These are phyloP conservation scores for Drosophila dives DNA, from an alignment of 2,888 invertebrate genomes.

Conservation along the genomic window DNA sequence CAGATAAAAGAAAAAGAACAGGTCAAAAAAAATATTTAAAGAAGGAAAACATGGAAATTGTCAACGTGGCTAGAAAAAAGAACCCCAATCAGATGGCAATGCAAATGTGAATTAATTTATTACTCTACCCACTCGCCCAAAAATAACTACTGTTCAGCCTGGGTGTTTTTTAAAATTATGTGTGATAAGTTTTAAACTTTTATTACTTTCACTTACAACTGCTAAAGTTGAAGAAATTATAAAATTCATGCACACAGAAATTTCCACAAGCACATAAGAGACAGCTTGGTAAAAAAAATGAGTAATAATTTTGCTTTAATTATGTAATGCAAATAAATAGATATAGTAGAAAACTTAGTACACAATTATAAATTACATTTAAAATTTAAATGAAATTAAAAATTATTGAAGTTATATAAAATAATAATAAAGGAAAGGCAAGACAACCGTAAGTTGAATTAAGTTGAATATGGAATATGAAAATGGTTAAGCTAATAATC, in stretches of 20 bases:
- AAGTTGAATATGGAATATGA: background rate
- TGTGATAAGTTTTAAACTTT: background rate
- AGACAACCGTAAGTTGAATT: background rate
- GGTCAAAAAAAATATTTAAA: background rate
- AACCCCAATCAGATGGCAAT: conserved; percentile 21
- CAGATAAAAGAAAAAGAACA: conserved; percentile 31
- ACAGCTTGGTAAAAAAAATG: no score
- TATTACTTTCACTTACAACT: background rate
- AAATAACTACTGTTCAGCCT: background rate
- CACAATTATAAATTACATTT: background rate
- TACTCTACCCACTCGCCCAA: background rate
- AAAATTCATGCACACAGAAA: background rate
- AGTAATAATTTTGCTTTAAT: no score
- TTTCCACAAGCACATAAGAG: no score
- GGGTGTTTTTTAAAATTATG: conserved; percentile 9
- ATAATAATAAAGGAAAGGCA: background rate
- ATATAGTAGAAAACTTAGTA: no score
- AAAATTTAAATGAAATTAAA: background rate
- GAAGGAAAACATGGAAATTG: background rate
- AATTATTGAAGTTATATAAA: background rate
- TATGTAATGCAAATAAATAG: no score
- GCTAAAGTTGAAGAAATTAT: background rate
- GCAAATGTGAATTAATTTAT: conserved; percentile 14
- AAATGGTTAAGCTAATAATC: background rate
- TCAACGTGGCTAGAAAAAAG: conserved; percentile 29